Evolutionary conservation across 2,797 vertebrate species (phyloP), one percentile per base, ranked within the genome.

Genomic region (Threskiornis aethiopicus): DNA sequence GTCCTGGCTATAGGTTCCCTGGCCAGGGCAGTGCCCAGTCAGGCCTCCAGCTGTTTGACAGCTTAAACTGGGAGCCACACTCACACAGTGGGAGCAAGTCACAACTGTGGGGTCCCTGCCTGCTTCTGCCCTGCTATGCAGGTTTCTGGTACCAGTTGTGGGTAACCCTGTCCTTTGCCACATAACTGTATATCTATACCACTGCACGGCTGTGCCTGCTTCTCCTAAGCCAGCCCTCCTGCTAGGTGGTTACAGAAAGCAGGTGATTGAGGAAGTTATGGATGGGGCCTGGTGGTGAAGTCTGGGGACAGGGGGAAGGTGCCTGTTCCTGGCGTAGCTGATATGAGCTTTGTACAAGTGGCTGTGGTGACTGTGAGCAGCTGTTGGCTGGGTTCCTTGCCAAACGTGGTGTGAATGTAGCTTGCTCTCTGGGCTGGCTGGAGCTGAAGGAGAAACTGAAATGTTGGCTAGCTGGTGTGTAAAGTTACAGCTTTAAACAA

Each of bases 391-490:
- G 3, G 16, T 82, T 91, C 52, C 44, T 84, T 62, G 44, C 62
- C 58, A 41, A 28, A 54, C 6, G 44, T 31, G 47, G 44, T 47
- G 6, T 39, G 35, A 69, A 31, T 20, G 6, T 42, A 70, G 59
- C 65, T 85, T 54, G 57, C 21, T 69, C 22, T 69, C 51, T 35
- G 55, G 59, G 49, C 46, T 85, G 54, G 42, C 51, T 84, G 66
- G 66, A 88, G 33, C 51, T 86, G 41, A 64, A 75, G 66, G 62
- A 72, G 87, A 87, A 96, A 77, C 52, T 29, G 55, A 90, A 90
- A 64, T 0, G 2, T 58, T 64, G 66, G 16, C 37, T 93, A 59
- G 33, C 17, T 69, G 46, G 5, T 84, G 11, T 47, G 11, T 67
- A 54, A 81, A 67, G 58, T 47, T 26, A 59, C 5, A 61, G 29